Evolutionary conservation across 2,113 vertebrate species (phyloP).

Genomic region (Bubalus kerabau): DNA sequence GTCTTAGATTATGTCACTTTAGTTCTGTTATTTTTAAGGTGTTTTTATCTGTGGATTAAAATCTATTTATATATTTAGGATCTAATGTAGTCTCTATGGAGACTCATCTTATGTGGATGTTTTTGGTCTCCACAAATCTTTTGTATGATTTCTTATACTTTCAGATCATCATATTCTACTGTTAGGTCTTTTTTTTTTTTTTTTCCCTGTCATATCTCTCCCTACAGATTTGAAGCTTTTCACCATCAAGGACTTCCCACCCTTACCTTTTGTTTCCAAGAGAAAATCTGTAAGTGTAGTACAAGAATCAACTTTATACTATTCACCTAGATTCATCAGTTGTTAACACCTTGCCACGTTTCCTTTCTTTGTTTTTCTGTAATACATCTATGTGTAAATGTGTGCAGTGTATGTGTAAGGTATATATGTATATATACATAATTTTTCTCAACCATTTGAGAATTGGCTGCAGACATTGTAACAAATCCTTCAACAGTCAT

Average conservation of each 20-base stretch:
- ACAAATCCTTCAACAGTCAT: not conserved
- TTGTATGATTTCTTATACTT: not conserved
- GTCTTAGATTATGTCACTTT: constrained; percentile 4
- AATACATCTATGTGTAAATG: not conserved
- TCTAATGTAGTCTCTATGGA: constrained; percentile 31
- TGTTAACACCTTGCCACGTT: not conserved
- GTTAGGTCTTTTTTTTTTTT: not conserved
- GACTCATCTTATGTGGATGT: constrained; percentile 5
- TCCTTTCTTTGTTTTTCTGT: not conserved
- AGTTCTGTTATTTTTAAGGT: constrained; percentile 51
- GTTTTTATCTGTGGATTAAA: constrained; percentile 42
- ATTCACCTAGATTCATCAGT: not conserved
- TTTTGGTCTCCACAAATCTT: constrained; percentile 23
- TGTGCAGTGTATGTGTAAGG: not conserved
- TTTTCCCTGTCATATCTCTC: not conserved
- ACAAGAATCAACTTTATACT: not conserved
- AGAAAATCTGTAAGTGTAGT: not conserved
- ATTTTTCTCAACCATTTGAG: not conserved
- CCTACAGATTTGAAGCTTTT: not conserved
- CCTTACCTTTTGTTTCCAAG: not conserved
- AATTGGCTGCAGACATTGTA: not conserved
- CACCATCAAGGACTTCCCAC: not conserved
- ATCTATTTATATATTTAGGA: not conserved
- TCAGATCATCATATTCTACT: not conserved
- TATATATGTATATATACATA: not conserved